Evolutionary conservation across 1,140 invertebrate species (phyloP).

Genomic region (Drosophila parvula): DNA sequence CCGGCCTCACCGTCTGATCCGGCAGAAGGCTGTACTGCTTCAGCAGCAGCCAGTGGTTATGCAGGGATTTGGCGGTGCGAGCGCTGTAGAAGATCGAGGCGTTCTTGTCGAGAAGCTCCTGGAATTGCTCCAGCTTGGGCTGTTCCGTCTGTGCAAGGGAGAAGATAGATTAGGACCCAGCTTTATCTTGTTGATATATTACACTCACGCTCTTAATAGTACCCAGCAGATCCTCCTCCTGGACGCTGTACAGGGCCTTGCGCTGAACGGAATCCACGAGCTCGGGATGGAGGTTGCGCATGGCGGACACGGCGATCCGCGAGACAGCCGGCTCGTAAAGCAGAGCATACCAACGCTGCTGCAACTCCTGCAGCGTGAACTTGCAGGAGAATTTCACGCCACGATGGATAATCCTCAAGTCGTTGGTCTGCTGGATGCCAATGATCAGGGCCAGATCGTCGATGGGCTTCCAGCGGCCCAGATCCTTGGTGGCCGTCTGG

Average conservation of each 20-base stretch:
- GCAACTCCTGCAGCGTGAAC: slow-evolving; percentile 96
- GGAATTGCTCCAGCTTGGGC: slow-evolving; percentile 91
- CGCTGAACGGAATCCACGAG: slow-evolving; percentile 93
- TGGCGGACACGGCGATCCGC: slow-evolving; percentile 94
- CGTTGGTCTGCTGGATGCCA: slow-evolving; percentile 96
- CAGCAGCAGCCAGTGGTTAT: slow-evolving; percentile 95
- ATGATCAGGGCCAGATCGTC: slow-evolving; percentile 97
- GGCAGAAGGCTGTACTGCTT: slow-evolving; percentile 96
- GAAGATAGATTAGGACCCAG: background rate
- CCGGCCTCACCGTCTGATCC: slow-evolving; percentile 91
- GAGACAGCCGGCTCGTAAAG: slow-evolving; percentile 96
- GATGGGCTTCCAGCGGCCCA: slow-evolving; percentile 98
- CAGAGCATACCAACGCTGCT: slow-evolving; percentile 97
- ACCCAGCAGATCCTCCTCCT: slow-evolving; percentile 94
- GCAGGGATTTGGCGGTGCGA: slow-evolving; percentile 93
- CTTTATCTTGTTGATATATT: background rate
- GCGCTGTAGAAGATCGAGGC: slow-evolving; percentile 93
- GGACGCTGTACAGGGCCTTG: slow-evolving; percentile 94
- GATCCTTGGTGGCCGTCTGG: slow-evolving; percentile 90
- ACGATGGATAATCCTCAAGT: slow-evolving; percentile 93
- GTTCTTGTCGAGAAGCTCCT: slow-evolving; percentile 94
- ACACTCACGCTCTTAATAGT: slow-evolving; percentile 91
- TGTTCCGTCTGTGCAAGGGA: slow-evolving; percentile 63
- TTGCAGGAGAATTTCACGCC: slow-evolving; percentile 98
- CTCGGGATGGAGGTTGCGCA: slow-evolving; percentile 97